A percentile compares a stretch with the other conserved stretches of the same genome.
Evolutionary conservation across 2,113 vertebrate species (phyloP).

Genomic region (Brienomyrus longianalis): DNA sequence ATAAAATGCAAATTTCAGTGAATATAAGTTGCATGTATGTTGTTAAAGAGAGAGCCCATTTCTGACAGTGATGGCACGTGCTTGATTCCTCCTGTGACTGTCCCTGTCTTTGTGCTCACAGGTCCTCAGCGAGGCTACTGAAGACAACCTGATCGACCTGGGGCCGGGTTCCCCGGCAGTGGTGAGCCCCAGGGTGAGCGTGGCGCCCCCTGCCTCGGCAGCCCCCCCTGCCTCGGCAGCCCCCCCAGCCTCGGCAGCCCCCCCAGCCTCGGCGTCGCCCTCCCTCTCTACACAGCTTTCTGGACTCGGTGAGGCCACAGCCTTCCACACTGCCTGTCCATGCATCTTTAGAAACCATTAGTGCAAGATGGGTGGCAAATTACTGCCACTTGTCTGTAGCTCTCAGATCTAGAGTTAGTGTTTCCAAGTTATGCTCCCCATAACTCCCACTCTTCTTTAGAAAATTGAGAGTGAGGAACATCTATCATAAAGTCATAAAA

Average conservation of each 20-base stretch:
- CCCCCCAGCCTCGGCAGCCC: slow-evolving; percentile 46
- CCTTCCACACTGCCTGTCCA: neutral
- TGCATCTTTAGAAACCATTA: neutral
- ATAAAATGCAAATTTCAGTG: neutral
- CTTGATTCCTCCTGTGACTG: neutral
- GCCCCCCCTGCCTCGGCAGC: slow-evolving; percentile 56
- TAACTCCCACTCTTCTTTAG: neutral
- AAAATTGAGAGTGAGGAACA: neutral
- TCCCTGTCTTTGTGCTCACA: slow-evolving; percentile 37
- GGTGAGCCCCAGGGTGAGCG: slow-evolving; percentile 80
- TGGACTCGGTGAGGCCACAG: slow-evolving; percentile 71
- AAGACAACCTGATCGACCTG: slow-evolving; percentile 94
- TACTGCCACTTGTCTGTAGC: neutral
- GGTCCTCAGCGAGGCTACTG: slow-evolving; percentile 88
- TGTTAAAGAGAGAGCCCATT: neutral
- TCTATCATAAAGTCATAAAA: neutral
- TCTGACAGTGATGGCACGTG: neutral
- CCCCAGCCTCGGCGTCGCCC: slow-evolving; percentile 55
- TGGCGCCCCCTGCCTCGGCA: slow-evolving; percentile 49
- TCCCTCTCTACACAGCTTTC: slow-evolving; percentile 85
- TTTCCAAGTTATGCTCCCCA: neutral
- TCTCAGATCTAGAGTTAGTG: neutral
- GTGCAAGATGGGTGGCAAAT: neutral
- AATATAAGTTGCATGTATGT: neutral
- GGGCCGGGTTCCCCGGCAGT: slow-evolving; percentile 94